Evolutionary conservation across 2,797 vertebrate species (phyloP), one percentile per base, ranked within the genome.

Genomic region (Bradypus variegatus): DNA sequence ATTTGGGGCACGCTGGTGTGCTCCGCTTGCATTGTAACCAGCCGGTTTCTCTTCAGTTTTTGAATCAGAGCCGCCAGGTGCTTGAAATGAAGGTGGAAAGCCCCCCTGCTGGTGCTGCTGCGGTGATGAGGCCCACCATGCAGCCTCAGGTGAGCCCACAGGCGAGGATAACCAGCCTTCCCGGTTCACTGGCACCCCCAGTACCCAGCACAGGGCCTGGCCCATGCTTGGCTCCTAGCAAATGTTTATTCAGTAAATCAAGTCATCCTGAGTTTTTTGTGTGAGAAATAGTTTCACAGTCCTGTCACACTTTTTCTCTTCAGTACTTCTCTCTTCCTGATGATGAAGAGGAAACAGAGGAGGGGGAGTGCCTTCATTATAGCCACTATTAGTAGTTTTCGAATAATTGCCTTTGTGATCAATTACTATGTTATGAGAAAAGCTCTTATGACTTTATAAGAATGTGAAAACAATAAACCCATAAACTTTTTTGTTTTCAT

Each of bases 31-130:
- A 27, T 23, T 45, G 80, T 85, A 6, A 92, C 80, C 33, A 88
- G 27, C 25, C 87, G 53, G 1, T 96, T 19, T 97, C 91, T 95
- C 94, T 88, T 48, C 95, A 99, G 99, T 99, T 99, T 95, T 97
- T 99, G 98, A 99, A 99, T 97, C 99, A 99, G 97, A 98, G 97
- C 29, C 97, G 98, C 81, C 99, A 99, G 96, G 97, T 97, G 0
- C 98, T 99, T 67, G 98, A 97, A 79, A 98, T 99, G 96, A 99
- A 99, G 96, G 98, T 99, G 97, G 99, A 99, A 89, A 98, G 96
- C 73, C 92, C 97, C 8, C 96, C 98, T 7, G 97, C 97, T 87
- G 96, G 95, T 4, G 98, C 96, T 80, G 98, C 97, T 88, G 97
- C 98, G 1, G 97, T 97, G 73, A 98, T 99, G 98, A 98, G 98